A percentile compares a stretch with the other conserved stretches of the same genome.
Conservation (phyloP, 2,797 vertebrate species). For the Anguilla marmorata region DNA sequence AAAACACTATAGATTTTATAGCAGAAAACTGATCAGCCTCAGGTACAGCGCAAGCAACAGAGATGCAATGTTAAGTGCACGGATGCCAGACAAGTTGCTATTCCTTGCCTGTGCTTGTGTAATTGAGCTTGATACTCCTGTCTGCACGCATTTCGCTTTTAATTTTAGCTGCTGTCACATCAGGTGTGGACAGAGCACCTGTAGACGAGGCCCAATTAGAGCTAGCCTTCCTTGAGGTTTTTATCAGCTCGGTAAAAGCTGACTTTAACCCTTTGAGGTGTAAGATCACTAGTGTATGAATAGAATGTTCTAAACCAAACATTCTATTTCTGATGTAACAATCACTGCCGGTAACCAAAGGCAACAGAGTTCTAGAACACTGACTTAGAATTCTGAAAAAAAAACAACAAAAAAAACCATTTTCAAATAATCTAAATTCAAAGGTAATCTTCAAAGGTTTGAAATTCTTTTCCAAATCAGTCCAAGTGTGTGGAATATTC, state of each 20-base stretch:
- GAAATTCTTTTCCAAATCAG: neutral
- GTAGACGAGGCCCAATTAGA: neutral
- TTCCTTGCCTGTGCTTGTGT: neutral
- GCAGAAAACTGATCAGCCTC: neutral
- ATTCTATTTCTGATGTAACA: neutral
- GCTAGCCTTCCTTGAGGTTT: neutral
- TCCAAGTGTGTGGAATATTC: neutral
- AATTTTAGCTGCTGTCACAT: neutral
- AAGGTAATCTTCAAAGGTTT: no score
- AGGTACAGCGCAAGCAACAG: neutral
- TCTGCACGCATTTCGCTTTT: neutral
- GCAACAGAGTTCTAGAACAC: neutral
- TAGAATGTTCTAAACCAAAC: neutral
- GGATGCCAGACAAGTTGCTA: neutral
- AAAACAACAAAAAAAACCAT: neutral
- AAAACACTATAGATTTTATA: no score
- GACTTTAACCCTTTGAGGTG: neutral
- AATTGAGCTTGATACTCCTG: neutral
- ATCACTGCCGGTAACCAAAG: neutral
- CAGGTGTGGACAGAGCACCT: neutral
- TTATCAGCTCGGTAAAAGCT: neutral
- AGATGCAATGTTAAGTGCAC: neutral
- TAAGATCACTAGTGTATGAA: neutral
- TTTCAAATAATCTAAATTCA: neutral
- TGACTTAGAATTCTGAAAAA: neutral